Percentiles rank a stretch among this genome's conserved stretches.
These are phyloP conservation scores for Mus spicilegus DNA, from an alignment of 2,113 vertebrate species.

Conservation along the genomic window DNA sequence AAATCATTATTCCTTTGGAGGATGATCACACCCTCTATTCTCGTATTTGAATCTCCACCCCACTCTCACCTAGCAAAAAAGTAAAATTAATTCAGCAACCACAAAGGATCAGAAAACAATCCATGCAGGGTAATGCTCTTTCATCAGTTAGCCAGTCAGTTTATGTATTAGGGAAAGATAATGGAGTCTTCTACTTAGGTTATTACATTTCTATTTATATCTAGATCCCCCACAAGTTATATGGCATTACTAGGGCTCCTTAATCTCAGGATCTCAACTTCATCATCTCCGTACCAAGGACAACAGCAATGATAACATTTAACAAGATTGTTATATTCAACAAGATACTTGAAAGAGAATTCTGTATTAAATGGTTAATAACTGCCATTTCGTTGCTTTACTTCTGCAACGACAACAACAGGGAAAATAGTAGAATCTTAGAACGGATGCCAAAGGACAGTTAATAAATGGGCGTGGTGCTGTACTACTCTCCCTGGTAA, in stretches of 20 bases:
- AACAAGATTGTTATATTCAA: not conserved
- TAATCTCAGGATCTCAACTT: not conserved
- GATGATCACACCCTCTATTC: not conserved
- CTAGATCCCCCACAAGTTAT: not conserved
- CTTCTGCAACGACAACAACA: not conserved
- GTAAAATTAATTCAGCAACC: not conserved
- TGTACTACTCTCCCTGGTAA: rapidly evolving
- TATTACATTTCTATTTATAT: not conserved
- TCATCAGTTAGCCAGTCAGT: not conserved
- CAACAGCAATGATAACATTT: not conserved
- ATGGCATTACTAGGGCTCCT: not conserved
- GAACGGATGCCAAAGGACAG: not conserved
- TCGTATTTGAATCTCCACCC: not conserved
- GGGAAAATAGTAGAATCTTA: not conserved
- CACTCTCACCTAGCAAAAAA: not conserved
- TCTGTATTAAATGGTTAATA: not conserved
- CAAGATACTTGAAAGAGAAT: not conserved
- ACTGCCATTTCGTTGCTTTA: not conserved
- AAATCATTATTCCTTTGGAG: not conserved
- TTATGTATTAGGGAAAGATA: not conserved
- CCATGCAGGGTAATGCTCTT: not conserved
- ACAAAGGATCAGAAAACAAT: not conserved
- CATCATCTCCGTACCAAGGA: not conserved
- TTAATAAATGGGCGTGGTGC: not conserved
- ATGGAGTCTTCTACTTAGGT: not conserved